Evolutionary conservation across 2,888 invertebrate species (phyloP).

Genomic region (Fabriciana adippe): DNA sequence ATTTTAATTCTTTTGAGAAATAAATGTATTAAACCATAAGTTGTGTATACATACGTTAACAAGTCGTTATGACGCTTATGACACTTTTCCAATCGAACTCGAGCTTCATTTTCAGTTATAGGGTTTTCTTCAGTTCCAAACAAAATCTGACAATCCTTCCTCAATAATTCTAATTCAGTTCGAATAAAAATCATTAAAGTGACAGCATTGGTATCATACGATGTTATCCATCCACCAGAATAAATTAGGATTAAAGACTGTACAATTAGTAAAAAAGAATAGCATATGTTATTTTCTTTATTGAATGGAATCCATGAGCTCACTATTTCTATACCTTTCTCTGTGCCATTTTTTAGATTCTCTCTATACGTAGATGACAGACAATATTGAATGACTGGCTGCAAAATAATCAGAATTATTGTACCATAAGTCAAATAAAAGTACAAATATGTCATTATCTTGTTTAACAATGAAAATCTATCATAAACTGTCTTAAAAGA

Average conservation of each 20-base stretch:
- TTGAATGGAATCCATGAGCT: constrained; percentile 71
- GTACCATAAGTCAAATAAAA: constrained; percentile 65
- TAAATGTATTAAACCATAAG: too few species aligned
- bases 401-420: constrained; percentile 54
- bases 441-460: constrained; percentile 61
- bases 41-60: constrained; percentile 55
- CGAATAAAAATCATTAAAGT: constrained; percentile 69
- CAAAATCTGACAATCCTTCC: constrained; percentile 55
- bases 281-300: constrained; percentile 55
- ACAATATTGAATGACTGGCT: constrained; percentile 56
- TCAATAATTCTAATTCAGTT: constrained; percentile 59
- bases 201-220: constrained; percentile 65
- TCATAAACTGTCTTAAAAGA: constrained; percentile 48
- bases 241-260: constrained; percentile 62
- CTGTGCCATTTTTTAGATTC: constrained; percentile 53
- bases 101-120: constrained; percentile 41
- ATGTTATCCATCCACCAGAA: constrained; percentile 67
- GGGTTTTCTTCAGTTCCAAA: constrained; percentile 48
- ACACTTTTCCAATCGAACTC: constrained; percentile 53
- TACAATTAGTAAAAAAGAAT: constrained; percentile 52
- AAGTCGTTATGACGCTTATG: constrained; percentile 62
- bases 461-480: constrained; percentile 51
- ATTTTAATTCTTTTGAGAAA: too few species aligned
- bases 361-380: constrained; percentile 24
- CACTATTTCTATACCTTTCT: constrained; percentile 53